Evolutionary conservation across 2,797 vertebrate species (phyloP).

Genomic region (Tinamus major): DNA sequence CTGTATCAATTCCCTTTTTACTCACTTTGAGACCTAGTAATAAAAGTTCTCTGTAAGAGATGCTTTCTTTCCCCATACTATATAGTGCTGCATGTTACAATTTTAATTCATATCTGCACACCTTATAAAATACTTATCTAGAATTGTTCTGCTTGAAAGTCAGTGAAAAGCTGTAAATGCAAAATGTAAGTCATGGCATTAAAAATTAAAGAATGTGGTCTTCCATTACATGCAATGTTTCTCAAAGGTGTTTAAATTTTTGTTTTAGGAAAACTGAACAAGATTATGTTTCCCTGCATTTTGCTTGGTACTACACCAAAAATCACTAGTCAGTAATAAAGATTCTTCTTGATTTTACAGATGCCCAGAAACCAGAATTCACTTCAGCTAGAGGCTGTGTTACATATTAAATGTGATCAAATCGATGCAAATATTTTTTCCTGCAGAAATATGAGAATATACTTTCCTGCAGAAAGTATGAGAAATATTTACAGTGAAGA

Average conservation of each 20-base stretch:
- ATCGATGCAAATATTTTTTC: neutral
- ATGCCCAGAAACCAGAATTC: neutral
- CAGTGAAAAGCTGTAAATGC: neutral
- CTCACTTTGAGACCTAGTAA: neutral
- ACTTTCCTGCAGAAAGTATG: neutral
- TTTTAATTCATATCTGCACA: neutral
- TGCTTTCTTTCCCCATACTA: neutral
- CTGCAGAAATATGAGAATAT: too few relatives aligned
- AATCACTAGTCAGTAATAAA: neutral
- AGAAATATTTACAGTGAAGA: neutral
- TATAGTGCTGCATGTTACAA: neutral
- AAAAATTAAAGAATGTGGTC: neutral
- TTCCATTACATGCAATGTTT: neutral
- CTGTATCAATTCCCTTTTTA: neutral
- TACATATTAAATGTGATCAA: neutral
- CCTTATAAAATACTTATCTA: neutral
- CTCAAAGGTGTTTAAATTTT: neutral
- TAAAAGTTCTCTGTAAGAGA: neutral
- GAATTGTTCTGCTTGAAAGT: neutral
- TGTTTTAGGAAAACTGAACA: neutral
- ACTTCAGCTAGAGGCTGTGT: neutral
- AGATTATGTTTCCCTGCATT: neutral
- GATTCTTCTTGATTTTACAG: neutral
- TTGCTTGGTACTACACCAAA: neutral
- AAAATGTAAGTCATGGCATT: neutral